Conservation (phyloP, 2,113 vertebrate species). For the Dipodomys stephensi region DNA sequence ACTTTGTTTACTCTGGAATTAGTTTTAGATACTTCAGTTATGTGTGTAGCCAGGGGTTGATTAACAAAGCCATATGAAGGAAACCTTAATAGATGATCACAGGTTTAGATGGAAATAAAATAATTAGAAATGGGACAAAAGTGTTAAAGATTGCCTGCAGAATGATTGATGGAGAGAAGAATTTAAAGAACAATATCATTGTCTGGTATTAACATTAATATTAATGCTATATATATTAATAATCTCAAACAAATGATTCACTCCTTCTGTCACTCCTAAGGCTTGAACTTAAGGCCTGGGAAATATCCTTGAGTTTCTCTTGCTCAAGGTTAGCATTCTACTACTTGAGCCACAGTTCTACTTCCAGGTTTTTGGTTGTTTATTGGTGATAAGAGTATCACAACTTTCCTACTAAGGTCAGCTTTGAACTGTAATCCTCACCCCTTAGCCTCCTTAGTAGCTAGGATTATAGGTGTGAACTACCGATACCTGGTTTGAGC, state of each 20-base stretch:
- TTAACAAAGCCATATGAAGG: background rate
- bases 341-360: too few species aligned
- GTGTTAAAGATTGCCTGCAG: background rate
- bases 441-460: too few species aligned
- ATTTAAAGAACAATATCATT: background rate
- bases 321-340: too few species aligned
- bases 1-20: background rate
- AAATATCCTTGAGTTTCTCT: too few species aligned
- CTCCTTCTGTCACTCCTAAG: background rate
- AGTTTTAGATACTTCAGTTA: background rate
- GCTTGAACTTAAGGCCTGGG: too few species aligned
- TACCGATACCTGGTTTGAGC: too few species aligned
- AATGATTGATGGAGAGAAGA: background rate
- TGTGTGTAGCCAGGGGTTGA: background rate
- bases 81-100: background rate
- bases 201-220: background rate
- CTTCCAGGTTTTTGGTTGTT: too few species aligned
- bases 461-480: too few species aligned
- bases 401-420: too few species aligned
- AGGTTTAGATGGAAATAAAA: background rate
- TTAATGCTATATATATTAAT: background rate
- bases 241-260: slow-evolving; percentile 26
- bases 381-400: too few species aligned
- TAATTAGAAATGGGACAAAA: background rate
- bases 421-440: too few species aligned